Evolutionary conservation across 2,113 vertebrate genomes (phyloP), one percentile per base, ranked within the genome.

Genomic region (Triplophysa siluroides): DNA sequence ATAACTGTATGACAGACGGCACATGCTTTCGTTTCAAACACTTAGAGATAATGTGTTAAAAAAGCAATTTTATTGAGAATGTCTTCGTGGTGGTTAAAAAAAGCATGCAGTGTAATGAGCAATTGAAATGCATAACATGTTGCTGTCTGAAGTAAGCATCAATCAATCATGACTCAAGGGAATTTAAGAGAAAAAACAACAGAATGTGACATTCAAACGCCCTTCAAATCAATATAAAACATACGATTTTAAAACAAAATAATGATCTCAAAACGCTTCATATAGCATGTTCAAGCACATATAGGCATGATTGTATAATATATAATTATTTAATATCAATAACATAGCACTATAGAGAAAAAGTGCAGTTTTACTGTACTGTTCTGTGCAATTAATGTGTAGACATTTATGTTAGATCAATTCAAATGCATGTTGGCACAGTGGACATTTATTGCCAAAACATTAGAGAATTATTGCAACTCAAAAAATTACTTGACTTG

Each of bases 381-480:
- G 1, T 38, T 6, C 38, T 45, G 38, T 61, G 56, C 8, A 6
- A 62, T 56, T 58, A 58, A 79, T n/a, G 78, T 64, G 60, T 45
- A 64, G 54, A 45, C 6, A 65, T 52, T 58, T 26, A 45, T 14
- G 38, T 19, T 45, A 26, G 21, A 75, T 60, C 4, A 4, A 45
- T 62, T 26, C 24, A 45, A 75, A 61, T 24, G 19, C 2, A 74
- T 8, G 41, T 38, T 80, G 78, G 67, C 78, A 79, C 45, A 66
- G 33, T 52, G 47, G 21, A 8, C 16, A 38, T 19, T 58, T 21
- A 54, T 19, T 54, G 54, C 2, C 19, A 76, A 23, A 24, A 69
- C 8, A 69, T 69, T 1, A 16, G 16, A 7, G 26, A 21, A 47
- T 26, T n/a, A 24, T 43, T 16, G 3, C n/a, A 68, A 47, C 11